Evolutionary conservation across 2,113 vertebrate species (phyloP), one percentile per base, ranked within the genome.

Genomic region (Perca flavescens): DNA sequence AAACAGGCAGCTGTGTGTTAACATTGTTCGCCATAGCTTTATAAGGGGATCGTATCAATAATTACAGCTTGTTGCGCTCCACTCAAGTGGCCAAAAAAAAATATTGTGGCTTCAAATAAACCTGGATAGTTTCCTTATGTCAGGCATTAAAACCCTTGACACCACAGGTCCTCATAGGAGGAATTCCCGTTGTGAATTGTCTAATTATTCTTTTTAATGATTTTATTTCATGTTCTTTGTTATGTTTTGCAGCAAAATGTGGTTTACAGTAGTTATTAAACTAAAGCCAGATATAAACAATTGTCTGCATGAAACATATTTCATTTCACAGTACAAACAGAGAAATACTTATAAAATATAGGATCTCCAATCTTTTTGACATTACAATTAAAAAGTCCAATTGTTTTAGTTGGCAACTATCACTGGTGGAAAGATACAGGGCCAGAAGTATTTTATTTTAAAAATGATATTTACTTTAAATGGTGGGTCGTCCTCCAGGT

Each of bases 401-500:
- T 62, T 9, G 9, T 53, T 61, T 61, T 10, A 28, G 2, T 47
- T 61, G 7, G n/a, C 5, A 62, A 6, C 15, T 6, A 3, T 56
- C 3, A 50, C 13, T 19, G 21, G 17, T 50, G 12, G 12, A 49
- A 9, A 52, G 17, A 17, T 28, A 16, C 13, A 61, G 22, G 25
- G 13, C 0, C 49, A 22, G 13, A 80, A 25, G 19, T 0, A 46
- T 28, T n/a, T 40, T 31, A 14, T 13, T 19, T 64, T 9, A 22
- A 25, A 43, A 56, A 11, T 68, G 1, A 56, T 72, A 16, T n/a
- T 74, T 17, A 22, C 4, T 68, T 31, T 53, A 36, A 77, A 66
- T 73, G 16, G 16, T 54, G 14, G 0, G 1, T 19, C 3, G 19
- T 82, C 82, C 87, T 88, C 31, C 87, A 99, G 98, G 98, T 66